Base-by-base conservation (phyloP, 2,113 vertebrate genomes). In the Cyanistes caeruleus region DNA sequence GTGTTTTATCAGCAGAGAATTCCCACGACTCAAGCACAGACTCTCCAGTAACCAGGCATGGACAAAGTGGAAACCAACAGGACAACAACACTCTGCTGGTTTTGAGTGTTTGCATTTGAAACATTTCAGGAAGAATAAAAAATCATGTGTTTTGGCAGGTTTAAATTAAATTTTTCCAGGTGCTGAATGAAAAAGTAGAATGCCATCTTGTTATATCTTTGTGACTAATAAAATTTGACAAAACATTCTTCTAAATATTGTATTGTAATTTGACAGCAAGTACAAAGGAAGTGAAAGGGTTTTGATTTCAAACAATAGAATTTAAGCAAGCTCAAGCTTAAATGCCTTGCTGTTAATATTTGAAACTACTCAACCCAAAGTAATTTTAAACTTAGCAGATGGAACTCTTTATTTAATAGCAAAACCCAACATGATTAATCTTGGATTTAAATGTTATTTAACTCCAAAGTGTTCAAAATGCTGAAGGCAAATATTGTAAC, bases 401-500 rank as follows among this genome's bases (percentile, higher is more conserved):
- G 59, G 51, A 94, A 85, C 27, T 37, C 48, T 87, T 89, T 60
- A 64, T 78, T 37, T 91, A 83, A 68, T 67, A 41, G 44, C 33
- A 91, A 87, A 95, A 25, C 2, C 4, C 60, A 92, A 74, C 23
- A 63, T 49, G 37, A 94, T 93, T 85, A 85, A 85, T 90, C 74
- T 87, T 85, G 53, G 49, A 85, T 95, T 95, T 93, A 83, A 83
- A 76, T 67, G 44, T 19, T 51, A 33, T 87, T 88, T 91, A 94
- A 92, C 55, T 86, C 72, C 13, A 39, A 79, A 81, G 7, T 25
- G 43, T 74, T 95, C 84, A 91, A 91, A 94, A 96, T 27, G 24
- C 70, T 79, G 59, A 82, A 90, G 48, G 48, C 78, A 95, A 93
- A 72, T 83, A 48, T 17, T 87, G 81, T 94, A 91, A 91, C 93